Percentiles rank a stretch among this genome's conserved stretches.
Conservation (phyloP, 2,797 vertebrate genomes). For the Discoglossus pictus region DNA sequence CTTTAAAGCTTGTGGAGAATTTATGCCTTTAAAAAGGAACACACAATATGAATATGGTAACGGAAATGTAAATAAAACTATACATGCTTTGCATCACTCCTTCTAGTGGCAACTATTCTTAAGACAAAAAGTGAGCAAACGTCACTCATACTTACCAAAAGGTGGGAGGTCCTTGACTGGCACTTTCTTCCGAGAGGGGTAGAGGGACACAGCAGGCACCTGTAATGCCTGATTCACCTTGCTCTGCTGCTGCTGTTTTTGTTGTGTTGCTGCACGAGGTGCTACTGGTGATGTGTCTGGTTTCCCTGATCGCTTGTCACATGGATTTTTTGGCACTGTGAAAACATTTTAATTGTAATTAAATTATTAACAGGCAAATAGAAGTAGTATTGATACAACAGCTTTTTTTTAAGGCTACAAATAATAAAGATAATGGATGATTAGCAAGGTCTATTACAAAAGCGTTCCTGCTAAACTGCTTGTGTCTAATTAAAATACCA, state of each 20-base stretch:
- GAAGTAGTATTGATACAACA: background rate
- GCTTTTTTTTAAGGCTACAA: background rate
- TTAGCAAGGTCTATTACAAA: too few species aligned
- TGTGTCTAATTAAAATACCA: too few species aligned
- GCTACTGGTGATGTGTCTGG: constrained; percentile 93
- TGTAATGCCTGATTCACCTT: constrained; percentile 87
- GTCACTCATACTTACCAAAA: constrained; percentile 81
- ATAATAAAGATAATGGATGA: too few species aligned
- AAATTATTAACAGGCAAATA: too few species aligned
- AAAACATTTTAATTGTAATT: background rate
- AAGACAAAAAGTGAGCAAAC: background rate
- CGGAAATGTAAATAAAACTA: background rate
- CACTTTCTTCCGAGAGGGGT: constrained; percentile 94
- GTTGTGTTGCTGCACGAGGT: constrained; percentile 85
- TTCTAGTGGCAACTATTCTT: too few species aligned
- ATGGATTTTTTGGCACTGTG: constrained; percentile 89
- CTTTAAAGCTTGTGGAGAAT: constrained; percentile 97
- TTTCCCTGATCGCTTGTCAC: constrained; percentile 85
- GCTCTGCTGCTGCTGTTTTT: constrained; percentile 74
- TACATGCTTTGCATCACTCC: too few species aligned
- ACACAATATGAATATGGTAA: constrained; percentile 10
- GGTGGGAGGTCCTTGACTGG: constrained; percentile 94
- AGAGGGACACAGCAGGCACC: constrained; percentile 89
- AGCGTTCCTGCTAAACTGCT: too few species aligned
- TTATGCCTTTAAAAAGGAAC: constrained; percentile 81